These are phyloP conservation scores for Gortyna flavago DNA, from an alignment of 2,888 invertebrate species.

Conservation along the genomic window DNA sequence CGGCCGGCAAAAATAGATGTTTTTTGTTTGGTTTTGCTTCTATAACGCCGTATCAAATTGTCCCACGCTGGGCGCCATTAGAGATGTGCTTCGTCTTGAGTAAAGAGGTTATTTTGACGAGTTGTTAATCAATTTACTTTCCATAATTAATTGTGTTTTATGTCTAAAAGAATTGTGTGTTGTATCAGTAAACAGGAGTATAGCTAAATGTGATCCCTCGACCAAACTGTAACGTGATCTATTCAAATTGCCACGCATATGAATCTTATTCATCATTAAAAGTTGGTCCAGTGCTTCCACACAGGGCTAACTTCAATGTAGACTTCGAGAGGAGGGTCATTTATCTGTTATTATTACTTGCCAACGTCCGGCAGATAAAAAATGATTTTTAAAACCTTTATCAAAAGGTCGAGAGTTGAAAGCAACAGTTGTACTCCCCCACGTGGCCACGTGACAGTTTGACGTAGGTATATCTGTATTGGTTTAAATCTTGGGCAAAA, in stretches of 20 bases:
- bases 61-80: conserved; percentile 47
- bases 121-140: neutral
- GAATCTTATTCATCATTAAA: conserved; percentile 1
- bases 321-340: conserved; percentile 11
- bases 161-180: neutral
- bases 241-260: conserved; percentile 1
- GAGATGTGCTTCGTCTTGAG: neutral
- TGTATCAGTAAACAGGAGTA: neutral
- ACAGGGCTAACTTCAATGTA: conserved; percentile 29
- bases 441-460: conserved; percentile 1
- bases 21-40: conserved; percentile 9
- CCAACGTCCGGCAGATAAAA: conserved; percentile 19
- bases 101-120: neutral
- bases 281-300: conserved; percentile 22
- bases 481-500: conserved; percentile 12
- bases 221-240: neutral
- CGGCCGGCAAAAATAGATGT: conserved; percentile 6
- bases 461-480: conserved; percentile 2
- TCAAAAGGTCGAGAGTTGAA: conserved; percentile 38
- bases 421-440: conserved; percentile 12
- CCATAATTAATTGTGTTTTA: neutral
- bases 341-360: conserved; percentile 52
- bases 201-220: neutral
- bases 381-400: conserved; percentile 12
- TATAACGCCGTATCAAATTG: neutral